A percentile compares a stretch with the other conserved stretches of the same genome.
phyloP scores from a whole-genome alignment of 2,888 invertebrate genomes.

The Arrhopalites spinosus region DNA sequence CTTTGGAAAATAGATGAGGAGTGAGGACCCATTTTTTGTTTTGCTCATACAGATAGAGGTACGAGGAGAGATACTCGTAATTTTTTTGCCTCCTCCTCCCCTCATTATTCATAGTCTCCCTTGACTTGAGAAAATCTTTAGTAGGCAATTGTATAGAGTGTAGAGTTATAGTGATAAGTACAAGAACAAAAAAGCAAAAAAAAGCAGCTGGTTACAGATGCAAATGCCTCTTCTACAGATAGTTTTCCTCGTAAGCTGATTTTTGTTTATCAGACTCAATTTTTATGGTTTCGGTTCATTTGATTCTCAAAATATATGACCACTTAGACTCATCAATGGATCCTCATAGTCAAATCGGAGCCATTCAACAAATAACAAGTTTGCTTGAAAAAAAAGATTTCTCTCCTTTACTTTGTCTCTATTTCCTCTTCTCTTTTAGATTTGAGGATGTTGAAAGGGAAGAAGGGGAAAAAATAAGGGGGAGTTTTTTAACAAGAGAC shows the following conservation, averaged over 20 bases:
- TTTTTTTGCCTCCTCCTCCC: background rate
- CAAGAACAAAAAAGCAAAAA: background rate
- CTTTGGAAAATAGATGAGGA: slow-evolving; percentile 13
- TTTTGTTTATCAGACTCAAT: slow-evolving; percentile 27
- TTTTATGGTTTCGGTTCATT: slow-evolving; percentile 47
- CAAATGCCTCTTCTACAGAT: slow-evolving; percentile 44
- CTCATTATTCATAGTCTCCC: background rate
- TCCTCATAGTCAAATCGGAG: slow-evolving; percentile 1
- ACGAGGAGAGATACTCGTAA: no score
- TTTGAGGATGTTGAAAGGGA: background rate
- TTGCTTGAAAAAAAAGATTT: background rate
- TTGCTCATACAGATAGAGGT: no score
- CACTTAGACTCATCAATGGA: slow-evolving; percentile 31
- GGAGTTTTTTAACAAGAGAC: background rate
- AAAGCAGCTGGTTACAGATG: slow-evolving; percentile 44
- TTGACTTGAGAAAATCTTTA: no score
- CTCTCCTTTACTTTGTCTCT: background rate
- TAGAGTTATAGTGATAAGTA: no score
- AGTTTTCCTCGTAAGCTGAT: background rate
- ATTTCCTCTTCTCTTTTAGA: background rate
- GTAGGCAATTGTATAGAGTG: no score
- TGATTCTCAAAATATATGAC: slow-evolving; percentile 44
- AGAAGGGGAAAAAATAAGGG: background rate
- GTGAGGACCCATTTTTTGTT: background rate
- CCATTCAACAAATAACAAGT: slow-evolving; percentile 1